A percentile compares a stretch with the other conserved stretches of the same genome.
phyloP scores from a whole-genome alignment of 2,888 invertebrate genomes.

The Ectemnius cavifrons region DNA sequence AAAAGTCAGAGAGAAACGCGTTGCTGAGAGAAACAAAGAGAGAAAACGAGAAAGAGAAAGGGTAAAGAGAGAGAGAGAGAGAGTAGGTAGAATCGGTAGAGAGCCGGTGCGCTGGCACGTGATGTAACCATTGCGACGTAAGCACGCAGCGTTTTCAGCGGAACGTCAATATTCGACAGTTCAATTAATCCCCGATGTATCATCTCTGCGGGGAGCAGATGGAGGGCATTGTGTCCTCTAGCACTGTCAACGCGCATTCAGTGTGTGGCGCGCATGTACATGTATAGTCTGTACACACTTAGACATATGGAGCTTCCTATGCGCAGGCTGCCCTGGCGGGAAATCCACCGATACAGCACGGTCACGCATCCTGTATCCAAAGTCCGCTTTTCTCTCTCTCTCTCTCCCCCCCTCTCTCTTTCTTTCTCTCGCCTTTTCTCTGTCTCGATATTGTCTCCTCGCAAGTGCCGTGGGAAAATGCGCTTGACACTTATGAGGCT shows the following conservation, averaged over 20 bases:
- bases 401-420: background rate
- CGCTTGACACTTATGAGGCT: slow-evolving; percentile 51
- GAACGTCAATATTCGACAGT: slow-evolving; percentile 68
- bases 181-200: slow-evolving; percentile 66
- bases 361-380: slow-evolving; percentile 24
- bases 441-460: slow-evolving; percentile 47
- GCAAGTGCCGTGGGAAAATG: slow-evolving; percentile 48
- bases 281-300: no score
- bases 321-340: slow-evolving; percentile 23
- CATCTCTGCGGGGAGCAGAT: slow-evolving; percentile 37
- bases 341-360: slow-evolving; percentile 33
- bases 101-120: slow-evolving; percentile 16
- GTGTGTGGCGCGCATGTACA: no score
- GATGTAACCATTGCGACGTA: slow-evolving; percentile 43
- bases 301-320: background rate
- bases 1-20: background rate
- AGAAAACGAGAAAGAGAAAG: background rate
- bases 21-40: background rate
- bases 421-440: background rate
- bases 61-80: background rate
- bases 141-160: slow-evolving; percentile 52
- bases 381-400: background rate
- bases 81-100: background rate
- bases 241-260: no score
- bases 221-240: slow-evolving; percentile 32